Percentiles rank a stretch among this genome's conserved stretches.
Conservation (phyloP, 2,113 vertebrate species). For the Alectura lathami region DNA sequence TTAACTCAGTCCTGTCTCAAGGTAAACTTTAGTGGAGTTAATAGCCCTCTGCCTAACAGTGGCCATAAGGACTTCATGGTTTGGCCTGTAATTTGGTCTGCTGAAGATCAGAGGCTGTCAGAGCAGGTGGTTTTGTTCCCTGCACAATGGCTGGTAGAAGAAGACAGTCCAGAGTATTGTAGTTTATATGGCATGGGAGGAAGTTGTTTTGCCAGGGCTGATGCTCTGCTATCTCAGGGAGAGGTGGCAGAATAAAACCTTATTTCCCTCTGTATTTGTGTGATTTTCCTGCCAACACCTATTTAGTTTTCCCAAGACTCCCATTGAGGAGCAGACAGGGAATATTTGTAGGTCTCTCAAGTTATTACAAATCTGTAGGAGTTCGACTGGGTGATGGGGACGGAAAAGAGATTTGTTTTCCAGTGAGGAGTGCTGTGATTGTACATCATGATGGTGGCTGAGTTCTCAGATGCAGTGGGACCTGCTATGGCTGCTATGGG, state of each 20-base stretch:
- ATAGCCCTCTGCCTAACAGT: neutral
- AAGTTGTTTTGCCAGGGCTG: neutral
- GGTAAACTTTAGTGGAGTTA: neutral
- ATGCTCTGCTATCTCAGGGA: neutral
- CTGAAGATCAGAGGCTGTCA: neutral
- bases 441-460: fast-evolving
- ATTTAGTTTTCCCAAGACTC: neutral
- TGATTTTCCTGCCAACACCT: neutral
- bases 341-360: neutral
- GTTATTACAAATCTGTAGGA: neutral
- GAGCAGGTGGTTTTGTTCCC: neutral
- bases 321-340: fast-evolving
- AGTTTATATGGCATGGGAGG: neutral
- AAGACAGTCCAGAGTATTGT: fast-evolving
- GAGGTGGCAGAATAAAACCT: neutral
- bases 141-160: neutral
- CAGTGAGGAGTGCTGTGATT: neutral
- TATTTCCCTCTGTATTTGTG: neutral
- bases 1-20: neutral
- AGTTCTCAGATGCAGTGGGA: neutral
- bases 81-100: neutral
- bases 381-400: neutral
- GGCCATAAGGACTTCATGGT: neutral
- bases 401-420: neutral
- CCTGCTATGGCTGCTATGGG: neutral